phyloP scores from a whole-genome alignment of 2,113 vertebrate species.

The Merops nubicus region DNA sequence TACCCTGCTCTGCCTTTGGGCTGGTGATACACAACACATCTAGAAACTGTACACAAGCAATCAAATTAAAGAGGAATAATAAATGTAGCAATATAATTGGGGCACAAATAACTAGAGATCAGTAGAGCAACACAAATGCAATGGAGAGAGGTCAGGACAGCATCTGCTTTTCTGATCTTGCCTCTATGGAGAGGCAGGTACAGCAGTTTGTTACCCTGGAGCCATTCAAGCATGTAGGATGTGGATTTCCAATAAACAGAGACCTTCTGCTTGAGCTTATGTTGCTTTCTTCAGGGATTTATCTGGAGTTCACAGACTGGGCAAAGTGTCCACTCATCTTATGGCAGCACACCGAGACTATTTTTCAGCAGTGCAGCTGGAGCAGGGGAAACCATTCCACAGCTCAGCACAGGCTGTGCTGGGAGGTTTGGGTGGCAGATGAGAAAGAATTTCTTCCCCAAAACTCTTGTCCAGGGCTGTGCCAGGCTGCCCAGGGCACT shows the following conservation, averaged over 20 bases:
- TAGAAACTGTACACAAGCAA: rapidly evolving
- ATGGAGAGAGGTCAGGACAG: neutral
- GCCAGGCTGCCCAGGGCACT: neutral
- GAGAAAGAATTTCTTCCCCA: neutral
- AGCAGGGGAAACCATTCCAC: no score
- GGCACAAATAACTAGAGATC: neutral
- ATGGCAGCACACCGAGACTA: neutral
- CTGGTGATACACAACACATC: rapidly evolving
- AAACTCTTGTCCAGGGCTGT: neutral
- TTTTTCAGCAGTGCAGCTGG: constrained; percentile 1
- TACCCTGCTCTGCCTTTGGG: neutral
- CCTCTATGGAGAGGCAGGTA: neutral
- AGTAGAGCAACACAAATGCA: neutral
- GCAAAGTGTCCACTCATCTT: constrained; percentile 48
- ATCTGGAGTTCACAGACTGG: constrained; percentile 58
- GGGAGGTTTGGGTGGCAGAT: neutral
- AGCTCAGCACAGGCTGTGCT: neutral
- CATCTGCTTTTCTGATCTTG: neutral
- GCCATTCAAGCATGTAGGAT: neutral
- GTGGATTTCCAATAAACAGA: neutral
- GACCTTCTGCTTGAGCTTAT: constrained; percentile 56
- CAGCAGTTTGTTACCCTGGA: constrained; percentile 9
- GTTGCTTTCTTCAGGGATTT: constrained; percentile 58
- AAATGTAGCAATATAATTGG: neutral
- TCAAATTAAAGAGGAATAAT: neutral